phyloP scores from a whole-genome alignment of 2,888 invertebrate species.

The Neoitamus cyanurus region DNA sequence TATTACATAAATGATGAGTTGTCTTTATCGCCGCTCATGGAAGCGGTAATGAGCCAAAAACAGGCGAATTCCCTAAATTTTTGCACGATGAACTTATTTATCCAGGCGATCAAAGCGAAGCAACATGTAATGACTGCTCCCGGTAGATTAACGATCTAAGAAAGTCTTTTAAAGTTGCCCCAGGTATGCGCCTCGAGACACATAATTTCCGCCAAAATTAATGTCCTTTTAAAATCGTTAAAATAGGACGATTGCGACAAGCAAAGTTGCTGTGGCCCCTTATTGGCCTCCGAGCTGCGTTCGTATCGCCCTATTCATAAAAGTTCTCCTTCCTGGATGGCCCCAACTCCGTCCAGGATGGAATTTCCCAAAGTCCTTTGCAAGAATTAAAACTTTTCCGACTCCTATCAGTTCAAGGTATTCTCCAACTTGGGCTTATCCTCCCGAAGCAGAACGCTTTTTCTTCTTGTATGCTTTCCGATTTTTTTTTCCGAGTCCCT shows the following conservation, averaged over 20 bases:
- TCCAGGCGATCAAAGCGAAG: background rate
- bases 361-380: slow-evolving; percentile 22
- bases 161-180: slow-evolving; percentile 8
- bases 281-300: background rate
- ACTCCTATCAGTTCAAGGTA: slow-evolving; percentile 24
- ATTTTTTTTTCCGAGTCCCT: background rate
- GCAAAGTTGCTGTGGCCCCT: background rate
- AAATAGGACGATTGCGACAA: slow-evolving; percentile 5
- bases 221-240: slow-evolving; percentile 35
- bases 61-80: background rate
- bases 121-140: slow-evolving; percentile 17
- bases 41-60: background rate
- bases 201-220: slow-evolving; percentile 38
- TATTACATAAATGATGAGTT: slow-evolving; percentile 24
- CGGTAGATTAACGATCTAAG: slow-evolving; percentile 7
- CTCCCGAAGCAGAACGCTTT: background rate
- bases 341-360: background rate
- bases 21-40: background rate
- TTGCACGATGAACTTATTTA: background rate
- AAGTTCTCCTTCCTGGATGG: background rate
- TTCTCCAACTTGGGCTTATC: background rate
- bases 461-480: background rate
- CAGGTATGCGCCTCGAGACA: slow-evolving; percentile 15
- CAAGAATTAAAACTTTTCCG: slow-evolving; percentile 34
- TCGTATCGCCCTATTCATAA: background rate